These are phyloP conservation scores for Maconellicoccus hirsutus DNA, from an alignment of 1,140 invertebrate genomes.

Conservation along the genomic window DNA sequence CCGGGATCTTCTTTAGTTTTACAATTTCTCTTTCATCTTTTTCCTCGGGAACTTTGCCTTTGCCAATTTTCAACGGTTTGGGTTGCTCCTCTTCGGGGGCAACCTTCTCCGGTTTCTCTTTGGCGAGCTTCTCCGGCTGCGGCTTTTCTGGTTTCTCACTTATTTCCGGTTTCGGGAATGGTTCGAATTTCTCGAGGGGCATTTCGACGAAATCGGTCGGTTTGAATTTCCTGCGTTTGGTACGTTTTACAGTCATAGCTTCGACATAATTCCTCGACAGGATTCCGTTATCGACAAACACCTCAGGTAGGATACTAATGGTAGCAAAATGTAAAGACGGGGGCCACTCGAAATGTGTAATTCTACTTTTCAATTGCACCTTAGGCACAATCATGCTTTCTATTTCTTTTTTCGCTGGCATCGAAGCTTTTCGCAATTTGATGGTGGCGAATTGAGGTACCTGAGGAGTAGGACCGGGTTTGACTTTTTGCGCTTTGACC, in stretches of 20 bases:
- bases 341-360: slow-evolving; percentile 39
- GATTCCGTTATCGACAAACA: slow-evolving; percentile 44
- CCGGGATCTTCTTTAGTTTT: slow-evolving; percentile 29
- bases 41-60: slow-evolving; percentile 31
- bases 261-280: slow-evolving; percentile 56
- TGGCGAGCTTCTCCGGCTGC: not conserved
- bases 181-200: slow-evolving; percentile 44
- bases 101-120: slow-evolving; percentile 23
- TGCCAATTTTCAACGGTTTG: slow-evolving; percentile 30
- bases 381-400: slow-evolving; percentile 44
- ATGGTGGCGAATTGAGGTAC: slow-evolving; percentile 46
- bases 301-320: not conserved
- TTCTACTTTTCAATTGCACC: slow-evolving; percentile 50
- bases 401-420: slow-evolving; percentile 39
- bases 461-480: slow-evolving; percentile 36
- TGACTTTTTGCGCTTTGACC: slow-evolving; percentile 37
- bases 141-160: slow-evolving; percentile 31
- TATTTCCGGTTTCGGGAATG: slow-evolving; percentile 34
- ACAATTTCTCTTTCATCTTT: slow-evolving; percentile 30
- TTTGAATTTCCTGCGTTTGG: slow-evolving; percentile 38
- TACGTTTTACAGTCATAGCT: slow-evolving; percentile 47
- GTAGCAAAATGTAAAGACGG: slow-evolving; percentile 33
- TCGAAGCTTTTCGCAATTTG: slow-evolving; percentile 48
- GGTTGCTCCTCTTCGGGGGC: slow-evolving; percentile 24
- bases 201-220: slow-evolving; percentile 31